A percentile compares a stretch with the other conserved stretches of the same genome.
phyloP scores from a whole-genome alignment of 2,113 vertebrate genomes.

The Oophaga pumilio region DNA sequence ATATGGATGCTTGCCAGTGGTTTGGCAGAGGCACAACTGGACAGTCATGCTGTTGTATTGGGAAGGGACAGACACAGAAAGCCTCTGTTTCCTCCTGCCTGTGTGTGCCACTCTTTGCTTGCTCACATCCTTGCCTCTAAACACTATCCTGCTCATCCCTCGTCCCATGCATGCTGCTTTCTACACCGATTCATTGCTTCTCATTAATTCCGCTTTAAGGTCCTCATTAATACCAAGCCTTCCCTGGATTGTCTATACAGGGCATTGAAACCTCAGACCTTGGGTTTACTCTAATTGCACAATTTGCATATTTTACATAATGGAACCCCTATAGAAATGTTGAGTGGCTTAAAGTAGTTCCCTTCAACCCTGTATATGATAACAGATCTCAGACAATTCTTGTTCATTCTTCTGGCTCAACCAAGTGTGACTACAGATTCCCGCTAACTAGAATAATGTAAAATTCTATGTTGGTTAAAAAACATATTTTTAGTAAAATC shows the following conservation, averaged over 20 bases:
- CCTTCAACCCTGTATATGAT: not conserved
- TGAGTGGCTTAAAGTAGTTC: not conserved
- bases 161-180: conserved; percentile 28
- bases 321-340: not conserved
- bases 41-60: conserved; percentile 28
- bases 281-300: conserved; percentile 15
- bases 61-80: conserved; percentile 29
- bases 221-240: conserved; percentile 17
- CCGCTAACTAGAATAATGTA: not conserved
- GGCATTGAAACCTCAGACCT: not conserved
- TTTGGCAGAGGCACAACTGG: conserved; percentile 28
- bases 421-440: not conserved
- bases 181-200: not conserved
- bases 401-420: not conserved
- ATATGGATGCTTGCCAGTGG: conserved; percentile 35
- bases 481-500: not conserved
- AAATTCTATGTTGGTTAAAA: not conserved
- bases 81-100: conserved; percentile 33
- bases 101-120: conserved; percentile 27
- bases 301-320: not conserved
- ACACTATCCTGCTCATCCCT: conserved; percentile 6
- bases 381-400: not conserved
- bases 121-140: conserved; percentile 21
- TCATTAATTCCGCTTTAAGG: conserved; percentile 14
- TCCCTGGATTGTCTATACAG: not conserved